phyloP scores from a whole-genome alignment of 2,797 vertebrate genomes.

The Percopsis omiscomaycus region DNA sequence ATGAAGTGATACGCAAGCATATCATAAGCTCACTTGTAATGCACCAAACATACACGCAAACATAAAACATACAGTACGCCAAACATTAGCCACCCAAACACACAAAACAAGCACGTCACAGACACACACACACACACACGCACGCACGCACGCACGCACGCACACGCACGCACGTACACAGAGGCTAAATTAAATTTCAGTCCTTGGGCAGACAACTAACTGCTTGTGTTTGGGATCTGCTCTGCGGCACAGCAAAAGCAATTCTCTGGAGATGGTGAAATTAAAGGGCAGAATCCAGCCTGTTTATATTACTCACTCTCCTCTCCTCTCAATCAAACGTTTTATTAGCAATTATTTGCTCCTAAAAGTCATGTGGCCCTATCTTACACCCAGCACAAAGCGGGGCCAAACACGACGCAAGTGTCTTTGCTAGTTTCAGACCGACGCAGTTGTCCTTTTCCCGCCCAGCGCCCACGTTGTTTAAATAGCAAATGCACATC shows the following conservation, averaged over 20 bases:
- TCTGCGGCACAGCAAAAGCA: conserved; percentile 77
- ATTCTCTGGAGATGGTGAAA: conserved; percentile 80
- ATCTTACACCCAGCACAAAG: conserved; percentile 1
- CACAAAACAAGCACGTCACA: conserved; percentile 2
- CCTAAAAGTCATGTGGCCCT: conserved; percentile 70
- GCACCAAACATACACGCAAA: conserved; percentile 13
- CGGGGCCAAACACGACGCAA: conserved; percentile 15
- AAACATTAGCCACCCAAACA: conserved; percentile 4
- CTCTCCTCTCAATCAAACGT: conserved; percentile 81
- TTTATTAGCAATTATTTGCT: conserved; percentile 84
- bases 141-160: conserved; percentile 7
- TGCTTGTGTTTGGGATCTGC: conserved; percentile 72
- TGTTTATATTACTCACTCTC: conserved; percentile 77
- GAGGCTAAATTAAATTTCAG: conserved; percentile 79
- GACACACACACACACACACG: conserved; percentile 14
- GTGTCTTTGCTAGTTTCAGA: not conserved
- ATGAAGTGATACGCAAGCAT: conserved; percentile 29
- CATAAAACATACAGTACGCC: conserved; percentile 4
- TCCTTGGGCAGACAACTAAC: conserved; percentile 79
- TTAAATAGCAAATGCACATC: too few species aligned
- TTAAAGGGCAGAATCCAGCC: conserved; percentile 81
- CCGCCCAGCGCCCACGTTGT: too few species aligned
- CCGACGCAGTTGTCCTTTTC: not conserved
- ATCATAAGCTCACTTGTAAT: conserved; percentile 20
- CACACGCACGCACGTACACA: conserved; percentile 39